These are phyloP conservation scores for Vanessa tameamea DNA, from an alignment of 1,140 invertebrate species.

Conservation along the genomic window DNA sequence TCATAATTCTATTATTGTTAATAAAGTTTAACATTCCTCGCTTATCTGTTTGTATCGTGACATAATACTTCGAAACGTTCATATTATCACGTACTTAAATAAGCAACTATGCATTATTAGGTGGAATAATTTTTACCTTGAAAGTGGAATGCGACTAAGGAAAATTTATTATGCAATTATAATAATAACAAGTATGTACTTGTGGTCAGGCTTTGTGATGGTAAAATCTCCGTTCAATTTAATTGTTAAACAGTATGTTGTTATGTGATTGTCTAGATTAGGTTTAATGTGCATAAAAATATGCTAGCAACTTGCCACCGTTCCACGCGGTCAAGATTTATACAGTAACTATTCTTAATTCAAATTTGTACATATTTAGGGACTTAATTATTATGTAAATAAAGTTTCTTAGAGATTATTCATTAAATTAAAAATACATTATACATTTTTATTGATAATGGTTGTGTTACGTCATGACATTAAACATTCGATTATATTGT, in stretches of 20 bases:
- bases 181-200: not conserved
- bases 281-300: no score
- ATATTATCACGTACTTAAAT: conserved; percentile 42
- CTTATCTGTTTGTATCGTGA: conserved; percentile 31
- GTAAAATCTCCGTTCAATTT: not conserved
- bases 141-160: conserved; percentile 7
- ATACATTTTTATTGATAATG: no score
- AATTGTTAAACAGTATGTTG: not conserved
- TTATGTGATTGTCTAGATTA: not conserved
- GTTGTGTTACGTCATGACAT: no score
- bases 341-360: no score
- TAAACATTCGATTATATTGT: no score
- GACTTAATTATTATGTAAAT: no score
- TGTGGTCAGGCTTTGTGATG: not conserved
- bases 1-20: not conserved
- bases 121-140: conserved; percentile 8
- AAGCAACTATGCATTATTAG: conserved; percentile 8
- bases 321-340: no score
- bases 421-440: no score
- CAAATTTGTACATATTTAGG: no score
- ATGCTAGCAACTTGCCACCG: no score
- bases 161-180: conserved; percentile 1
- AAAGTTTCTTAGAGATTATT: no score
- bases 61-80: conserved; percentile 31
- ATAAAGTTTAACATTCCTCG: conserved; percentile 14